A percentile compares a stretch with the other conserved stretches of the same genome.
These are phyloP conservation scores for Oryzaephilus surinamensis DNA, from an alignment of 1,140 invertebrate species.

Conservation along the genomic window DNA sequence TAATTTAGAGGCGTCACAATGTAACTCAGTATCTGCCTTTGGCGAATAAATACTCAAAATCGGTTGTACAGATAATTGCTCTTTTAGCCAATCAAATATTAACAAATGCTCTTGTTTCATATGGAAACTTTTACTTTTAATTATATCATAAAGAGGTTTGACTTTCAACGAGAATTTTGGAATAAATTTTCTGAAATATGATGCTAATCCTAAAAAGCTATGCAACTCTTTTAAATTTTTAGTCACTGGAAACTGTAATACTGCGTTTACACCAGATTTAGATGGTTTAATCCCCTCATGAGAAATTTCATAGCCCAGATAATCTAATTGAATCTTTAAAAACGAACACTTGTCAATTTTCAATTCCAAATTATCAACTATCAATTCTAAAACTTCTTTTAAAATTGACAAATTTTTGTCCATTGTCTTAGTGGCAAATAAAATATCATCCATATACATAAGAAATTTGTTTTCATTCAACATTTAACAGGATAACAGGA, in stretches of 20 bases:
- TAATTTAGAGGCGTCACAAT: constrained; percentile 11
- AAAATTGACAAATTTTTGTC: constrained; percentile 10
- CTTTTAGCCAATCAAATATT: constrained; percentile 20
- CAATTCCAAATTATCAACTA: constrained; percentile 13
- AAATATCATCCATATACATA: constrained; percentile 16
- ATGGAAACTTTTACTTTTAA: constrained; percentile 22
- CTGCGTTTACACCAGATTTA: constrained; percentile 5
- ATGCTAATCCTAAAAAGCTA: constrained; percentile 12
- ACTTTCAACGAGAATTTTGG: constrained; percentile 18
- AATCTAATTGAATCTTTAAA: constrained; percentile 11
- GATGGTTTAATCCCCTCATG: constrained; percentile 12
- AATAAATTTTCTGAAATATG: constrained; percentile 21
- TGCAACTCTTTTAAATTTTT: constrained; percentile 10
- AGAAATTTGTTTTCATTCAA: constrained; percentile 5
- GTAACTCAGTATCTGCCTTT: constrained; percentile 10
- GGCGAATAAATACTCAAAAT: constrained; percentile 12
- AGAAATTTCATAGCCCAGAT: constrained; percentile 15
- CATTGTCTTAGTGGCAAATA: constrained; percentile 9
- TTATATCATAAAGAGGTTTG: constrained; percentile 22
- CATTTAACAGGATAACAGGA: constrained; percentile 23
- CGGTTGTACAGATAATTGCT: constrained; percentile 1
- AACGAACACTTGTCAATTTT: constrained; percentile 19
- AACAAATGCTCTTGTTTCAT: constrained; percentile 15
- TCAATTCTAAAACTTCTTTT: constrained; percentile 12
- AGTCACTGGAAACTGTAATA: constrained; percentile 12